Base-by-base conservation (phyloP, 2,888 invertebrate species). In the Arrhopalites spinosus region DNA sequence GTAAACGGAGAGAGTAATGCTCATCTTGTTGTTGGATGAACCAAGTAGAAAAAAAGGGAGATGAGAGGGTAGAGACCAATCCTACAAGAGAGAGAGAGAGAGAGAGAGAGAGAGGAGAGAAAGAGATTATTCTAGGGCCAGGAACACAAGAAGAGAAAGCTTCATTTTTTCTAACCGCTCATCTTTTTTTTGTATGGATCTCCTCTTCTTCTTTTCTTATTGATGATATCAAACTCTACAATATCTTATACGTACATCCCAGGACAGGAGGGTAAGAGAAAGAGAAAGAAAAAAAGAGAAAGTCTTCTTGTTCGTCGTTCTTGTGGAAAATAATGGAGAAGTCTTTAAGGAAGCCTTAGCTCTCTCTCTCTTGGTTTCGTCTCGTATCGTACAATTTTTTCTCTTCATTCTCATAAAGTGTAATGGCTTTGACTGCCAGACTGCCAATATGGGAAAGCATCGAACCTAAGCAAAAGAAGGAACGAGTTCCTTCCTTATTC, bases 241-340 rank as follows among this genome's bases (percentile, higher is more conserved):
- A 43, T 68, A 20, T 50, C 23, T n/a, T 53, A n/a, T 27, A 43
- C 17, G 25, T 67, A 8, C 43, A 53, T 50, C 17, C 13, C 56
- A 20, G 30, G 11, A 20, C n/a, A n/a, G 50, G 69, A 30, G 71
- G 30, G 30, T 53, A 2, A 53, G 8, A 27, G 5, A 70, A 2
- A 15, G 36, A 71, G 23, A n/a, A 36, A 20, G 71, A 3, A 27
- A 66, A 70, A 72, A 71, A 71, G 56, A 56, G 67, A 63, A 47
- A 72, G 53, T 75, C 61, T 59, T 27, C 29, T 53, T 66, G n/a
- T 25, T 50, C 43, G 23, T 61, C 73, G 70, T 77, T 74, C 77
- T 74, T 67, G 71, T 74, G 77, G 74, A 77, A 77, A 77, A 77
- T 74, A 77, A 77, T 77, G 73, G 77, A 59, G 20, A 59, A 59